Percentiles rank a stretch among this genome's conserved stretches.
Evolutionary conservation across 2,113 vertebrate species (phyloP).

Genomic region (Genyomyrus donnyi): DNA sequence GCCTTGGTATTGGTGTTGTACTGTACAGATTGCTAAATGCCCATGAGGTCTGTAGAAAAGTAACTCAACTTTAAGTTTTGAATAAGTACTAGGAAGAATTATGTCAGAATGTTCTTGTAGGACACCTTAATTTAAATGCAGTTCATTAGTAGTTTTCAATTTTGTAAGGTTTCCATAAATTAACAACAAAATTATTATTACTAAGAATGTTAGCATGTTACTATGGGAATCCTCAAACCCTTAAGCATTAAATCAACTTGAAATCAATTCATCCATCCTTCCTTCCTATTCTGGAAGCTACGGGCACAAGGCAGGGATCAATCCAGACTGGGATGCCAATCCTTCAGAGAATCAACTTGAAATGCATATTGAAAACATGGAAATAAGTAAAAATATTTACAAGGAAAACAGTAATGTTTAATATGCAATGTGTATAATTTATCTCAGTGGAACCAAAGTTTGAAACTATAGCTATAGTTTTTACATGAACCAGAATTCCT

Average conservation of each 20-base stretch:
- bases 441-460: too few relatives aligned
- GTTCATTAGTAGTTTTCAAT: background rate
- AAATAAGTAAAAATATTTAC: too few relatives aligned
- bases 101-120: background rate
- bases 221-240: background rate
- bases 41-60: background rate
- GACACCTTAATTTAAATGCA: background rate
- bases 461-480: too few relatives aligned
- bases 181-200: background rate
- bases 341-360: too few relatives aligned
- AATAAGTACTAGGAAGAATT: background rate
- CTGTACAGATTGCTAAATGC: constrained; percentile 3
- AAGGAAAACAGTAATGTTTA: too few relatives aligned
- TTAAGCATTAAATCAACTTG: background rate
- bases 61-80: background rate
- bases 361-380: too few relatives aligned
- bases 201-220: background rate
- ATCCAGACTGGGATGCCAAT: too few relatives aligned
- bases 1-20: background rate
- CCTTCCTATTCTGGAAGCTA: too few relatives aligned
- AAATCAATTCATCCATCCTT: background rate
- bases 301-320: too few relatives aligned
- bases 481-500: too few relatives aligned
- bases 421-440: too few relatives aligned
- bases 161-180: background rate